phyloP scores from a whole-genome alignment of 2,888 invertebrate species.

The Melitaea athalia region DNA sequence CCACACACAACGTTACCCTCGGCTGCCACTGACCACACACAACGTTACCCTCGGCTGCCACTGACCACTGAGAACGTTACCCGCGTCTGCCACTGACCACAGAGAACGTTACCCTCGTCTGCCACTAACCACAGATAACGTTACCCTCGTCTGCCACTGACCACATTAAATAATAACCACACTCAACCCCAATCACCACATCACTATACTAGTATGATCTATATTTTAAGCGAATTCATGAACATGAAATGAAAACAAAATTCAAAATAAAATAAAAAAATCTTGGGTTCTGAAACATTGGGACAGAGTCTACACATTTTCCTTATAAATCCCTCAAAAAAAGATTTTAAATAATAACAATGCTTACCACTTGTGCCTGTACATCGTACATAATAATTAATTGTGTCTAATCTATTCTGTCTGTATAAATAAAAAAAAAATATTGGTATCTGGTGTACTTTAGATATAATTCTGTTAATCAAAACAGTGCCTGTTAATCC shows the following conservation, averaged over 20 bases:
- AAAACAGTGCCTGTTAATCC: slow-evolving; percentile 1
- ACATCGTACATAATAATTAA: background rate
- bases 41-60: background rate
- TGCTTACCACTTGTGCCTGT: slow-evolving; percentile 6
- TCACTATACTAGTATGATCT: too few relatives aligned
- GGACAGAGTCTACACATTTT: too few relatives aligned
- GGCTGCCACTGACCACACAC: slow-evolving; percentile 51
- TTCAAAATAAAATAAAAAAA: too few relatives aligned
- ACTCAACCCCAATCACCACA: too few relatives aligned
- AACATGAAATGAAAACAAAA: background rate
- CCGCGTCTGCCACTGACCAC: too few relatives aligned
- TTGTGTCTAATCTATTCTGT: background rate
- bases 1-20: background rate
- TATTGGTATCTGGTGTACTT: too few relatives aligned
- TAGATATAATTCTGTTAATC: background rate
- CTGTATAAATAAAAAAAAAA: too few relatives aligned
- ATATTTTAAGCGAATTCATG: too few relatives aligned
- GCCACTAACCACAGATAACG: too few relatives aligned
- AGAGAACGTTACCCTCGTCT: too few relatives aligned
- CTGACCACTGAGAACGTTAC: background rate
- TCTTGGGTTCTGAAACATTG: too few relatives aligned
- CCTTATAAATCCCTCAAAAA: too few relatives aligned
- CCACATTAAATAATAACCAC: background rate
- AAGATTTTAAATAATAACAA: background rate
- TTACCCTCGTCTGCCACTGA: background rate